These are phyloP conservation scores for Holotrichia oblita DNA, from an alignment of 1,140 invertebrate species.

Conservation along the genomic window DNA sequence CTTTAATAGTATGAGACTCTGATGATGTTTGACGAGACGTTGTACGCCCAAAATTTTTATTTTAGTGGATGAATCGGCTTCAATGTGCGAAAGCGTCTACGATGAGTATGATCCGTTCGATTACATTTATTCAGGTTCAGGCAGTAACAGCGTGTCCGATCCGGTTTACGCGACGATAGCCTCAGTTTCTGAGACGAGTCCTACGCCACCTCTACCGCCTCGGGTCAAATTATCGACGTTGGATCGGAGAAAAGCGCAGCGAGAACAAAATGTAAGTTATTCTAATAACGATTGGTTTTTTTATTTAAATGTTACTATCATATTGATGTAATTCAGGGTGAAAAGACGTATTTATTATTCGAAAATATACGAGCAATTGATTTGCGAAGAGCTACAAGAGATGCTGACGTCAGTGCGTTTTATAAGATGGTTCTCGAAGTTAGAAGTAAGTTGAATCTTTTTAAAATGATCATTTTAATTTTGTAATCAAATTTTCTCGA, in stretches of 20 bases:
- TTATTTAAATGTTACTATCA: neutral
- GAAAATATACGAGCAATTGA: conserved; percentile 76
- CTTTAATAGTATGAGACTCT: neutral
- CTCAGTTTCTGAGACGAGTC: conserved; percentile 1
- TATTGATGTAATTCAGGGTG: conserved; percentile 40
- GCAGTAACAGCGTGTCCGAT: conserved; percentile 74
- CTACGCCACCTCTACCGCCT: conserved; percentile 62
- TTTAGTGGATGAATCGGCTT: conserved; percentile 61
- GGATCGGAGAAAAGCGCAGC: conserved; percentile 47
- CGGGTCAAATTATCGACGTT: conserved; percentile 50
- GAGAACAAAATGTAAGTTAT: conserved; percentile 34
- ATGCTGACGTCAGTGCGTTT: conserved; percentile 81
- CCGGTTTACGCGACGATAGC: conserved; percentile 70
- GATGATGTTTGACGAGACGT: neutral
- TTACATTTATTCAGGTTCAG: conserved; percentile 78
- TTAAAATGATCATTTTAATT: neutral
- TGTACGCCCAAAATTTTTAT: neutral
- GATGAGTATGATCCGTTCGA: conserved; percentile 88
- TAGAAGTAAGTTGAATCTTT: conserved; percentile 69
- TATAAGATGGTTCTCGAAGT: conserved; percentile 80
- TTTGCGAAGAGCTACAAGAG: conserved; percentile 69
- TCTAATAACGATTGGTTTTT: neutral
- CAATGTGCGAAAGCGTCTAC: conserved; percentile 78
- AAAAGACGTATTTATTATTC: conserved; percentile 67
- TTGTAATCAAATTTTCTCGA: conserved; percentile 29